phyloP scores from a whole-genome alignment of 2,888 invertebrate genomes.

The Cotesia congregata region DNA sequence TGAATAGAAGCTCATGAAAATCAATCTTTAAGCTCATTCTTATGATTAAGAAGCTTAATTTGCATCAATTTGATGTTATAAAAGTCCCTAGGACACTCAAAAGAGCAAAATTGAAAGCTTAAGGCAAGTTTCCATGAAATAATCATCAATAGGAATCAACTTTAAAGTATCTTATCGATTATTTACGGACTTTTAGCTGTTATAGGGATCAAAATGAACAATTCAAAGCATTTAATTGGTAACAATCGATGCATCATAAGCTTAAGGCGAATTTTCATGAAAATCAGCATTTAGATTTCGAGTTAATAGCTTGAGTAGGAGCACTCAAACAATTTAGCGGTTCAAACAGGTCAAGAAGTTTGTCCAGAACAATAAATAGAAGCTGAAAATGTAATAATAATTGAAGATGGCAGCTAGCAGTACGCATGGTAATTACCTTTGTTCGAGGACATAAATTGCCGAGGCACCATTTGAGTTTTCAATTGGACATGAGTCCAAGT shows the following conservation, averaged over 20 bases:
- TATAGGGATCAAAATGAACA: too few species aligned
- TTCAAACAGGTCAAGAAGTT: conserved; percentile 30
- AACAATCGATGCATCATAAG: background rate
- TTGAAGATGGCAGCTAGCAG: conserved; percentile 48
- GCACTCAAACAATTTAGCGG: conserved; percentile 46
- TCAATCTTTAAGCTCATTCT: too few species aligned
- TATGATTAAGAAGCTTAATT: too few species aligned
- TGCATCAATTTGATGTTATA: too few species aligned
- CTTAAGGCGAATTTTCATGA: background rate
- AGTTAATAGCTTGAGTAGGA: conserved; percentile 22
- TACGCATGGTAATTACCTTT: conserved; percentile 59
- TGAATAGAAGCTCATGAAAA: too few species aligned
- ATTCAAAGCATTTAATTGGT: too few species aligned
- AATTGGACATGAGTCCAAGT: conserved; percentile 26
- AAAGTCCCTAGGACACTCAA: too few species aligned
- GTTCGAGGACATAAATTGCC: conserved; percentile 57
- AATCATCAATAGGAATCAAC: background rate
- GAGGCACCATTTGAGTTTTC: conserved; percentile 44
- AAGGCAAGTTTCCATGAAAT: too few species aligned
- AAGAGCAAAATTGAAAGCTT: too few species aligned
- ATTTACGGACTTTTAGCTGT: too few species aligned
- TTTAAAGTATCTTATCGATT: too few species aligned
- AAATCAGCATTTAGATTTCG: background rate
- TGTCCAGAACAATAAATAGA: conserved; percentile 14
- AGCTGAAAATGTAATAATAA: conserved; percentile 31